A percentile compares a stretch with the other conserved stretches of the same genome.
Evolutionary conservation across 2,113 vertebrate species (phyloP).

Genomic region (Leiothrix lutea): DNA sequence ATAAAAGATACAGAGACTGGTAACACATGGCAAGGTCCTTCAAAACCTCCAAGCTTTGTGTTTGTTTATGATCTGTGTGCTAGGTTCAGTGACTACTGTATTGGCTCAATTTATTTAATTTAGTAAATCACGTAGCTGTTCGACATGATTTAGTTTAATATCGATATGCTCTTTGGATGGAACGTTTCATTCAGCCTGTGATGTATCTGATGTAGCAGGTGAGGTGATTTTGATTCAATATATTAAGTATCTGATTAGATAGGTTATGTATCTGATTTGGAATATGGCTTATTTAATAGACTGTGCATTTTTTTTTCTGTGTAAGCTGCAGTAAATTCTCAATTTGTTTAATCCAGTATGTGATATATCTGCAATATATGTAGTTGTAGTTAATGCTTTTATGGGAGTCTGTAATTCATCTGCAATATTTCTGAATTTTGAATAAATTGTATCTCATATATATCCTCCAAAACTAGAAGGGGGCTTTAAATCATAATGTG

Average conservation of each 20-base stretch:
- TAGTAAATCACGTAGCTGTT: background rate
- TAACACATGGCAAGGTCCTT: background rate
- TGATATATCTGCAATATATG: background rate
- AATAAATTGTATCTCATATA: background rate
- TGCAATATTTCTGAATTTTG: slow-evolving; percentile 23
- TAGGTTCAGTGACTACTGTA: background rate
- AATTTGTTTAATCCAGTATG: slow-evolving; percentile 13
- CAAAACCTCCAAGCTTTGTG: background rate
- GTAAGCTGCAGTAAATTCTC: slow-evolving; percentile 18
- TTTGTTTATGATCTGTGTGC: background rate
- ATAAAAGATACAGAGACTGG: background rate
- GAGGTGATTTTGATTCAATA: slow-evolving; percentile 21
- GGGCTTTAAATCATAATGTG: background rate
- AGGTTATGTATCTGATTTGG: background rate
- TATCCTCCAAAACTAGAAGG: background rate
- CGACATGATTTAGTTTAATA: slow-evolving; percentile 29
- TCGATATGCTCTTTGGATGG: background rate
- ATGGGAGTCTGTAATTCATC: slow-evolving; percentile 11
- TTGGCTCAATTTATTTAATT: slow-evolving; percentile 32
- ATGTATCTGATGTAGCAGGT: background rate
- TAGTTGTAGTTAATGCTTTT: background rate
- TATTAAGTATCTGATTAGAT: slow-evolving; percentile 39
- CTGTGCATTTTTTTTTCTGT: background rate
- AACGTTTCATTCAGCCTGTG: background rate
- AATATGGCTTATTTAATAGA: slow-evolving; percentile 17